phyloP scores from a whole-genome alignment of 2,888 invertebrate species.

The Erebia ligea region DNA sequence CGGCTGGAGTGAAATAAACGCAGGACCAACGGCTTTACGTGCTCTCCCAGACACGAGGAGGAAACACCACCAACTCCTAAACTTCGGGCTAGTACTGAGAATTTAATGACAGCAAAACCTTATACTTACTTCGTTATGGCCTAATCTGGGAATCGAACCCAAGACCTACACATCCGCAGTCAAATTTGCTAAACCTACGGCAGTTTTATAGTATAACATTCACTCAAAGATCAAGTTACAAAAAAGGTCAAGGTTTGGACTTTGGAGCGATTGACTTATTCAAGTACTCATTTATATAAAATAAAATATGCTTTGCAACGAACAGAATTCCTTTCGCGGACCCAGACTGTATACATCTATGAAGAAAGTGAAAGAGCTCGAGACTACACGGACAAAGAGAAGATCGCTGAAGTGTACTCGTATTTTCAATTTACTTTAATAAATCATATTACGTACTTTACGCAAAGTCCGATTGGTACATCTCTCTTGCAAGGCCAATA shows the following conservation, averaged over 20 bases:
- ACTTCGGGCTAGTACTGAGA: too few relatives aligned
- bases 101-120: too few relatives aligned
- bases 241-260: constrained; percentile 8
- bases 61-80: too few relatives aligned
- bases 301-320: constrained; percentile 8
- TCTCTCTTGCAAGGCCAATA: neutral
- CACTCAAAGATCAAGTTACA: neutral
- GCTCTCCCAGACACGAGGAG: too few relatives aligned
- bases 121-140: too few relatives aligned
- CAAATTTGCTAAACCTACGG: too few relatives aligned
- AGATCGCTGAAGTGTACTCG: constrained; percentile 10
- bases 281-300: neutral
- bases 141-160: too few relatives aligned
- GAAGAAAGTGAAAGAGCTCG: constrained; percentile 22
- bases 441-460: constrained; percentile 10
- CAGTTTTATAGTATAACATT: neutral
- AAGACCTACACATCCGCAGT: too few relatives aligned
- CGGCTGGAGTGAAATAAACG: too few relatives aligned
- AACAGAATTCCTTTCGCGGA: constrained; percentile 9
- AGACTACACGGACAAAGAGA: constrained; percentile 6
- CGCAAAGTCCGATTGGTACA: neutral
- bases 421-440: constrained; percentile 16
- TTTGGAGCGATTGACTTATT: neutral
- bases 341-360: constrained; percentile 11
- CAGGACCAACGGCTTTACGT: too few relatives aligned